phyloP scores from a whole-genome alignment of 1,140 invertebrate species.

The Battus philenor region DNA sequence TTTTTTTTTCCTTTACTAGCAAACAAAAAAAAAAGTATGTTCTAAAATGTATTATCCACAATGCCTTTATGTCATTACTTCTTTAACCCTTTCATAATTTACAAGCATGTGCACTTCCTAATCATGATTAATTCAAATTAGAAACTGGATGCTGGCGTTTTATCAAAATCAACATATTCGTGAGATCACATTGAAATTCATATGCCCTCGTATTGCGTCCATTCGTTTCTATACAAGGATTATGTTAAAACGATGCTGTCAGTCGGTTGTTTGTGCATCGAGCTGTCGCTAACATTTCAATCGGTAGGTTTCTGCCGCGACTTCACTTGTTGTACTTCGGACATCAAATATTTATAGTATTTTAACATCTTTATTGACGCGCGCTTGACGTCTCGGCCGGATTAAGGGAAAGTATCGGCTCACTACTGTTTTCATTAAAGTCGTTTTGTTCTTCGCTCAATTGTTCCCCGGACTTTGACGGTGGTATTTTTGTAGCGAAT shows the following conservation, averaged over 20 bases:
- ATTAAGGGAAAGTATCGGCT: slow-evolving; percentile 44
- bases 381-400: slow-evolving; percentile 49
- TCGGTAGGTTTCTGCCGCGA: slow-evolving; percentile 64
- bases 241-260: slow-evolving; percentile 73
- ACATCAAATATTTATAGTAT: slow-evolving; percentile 70
- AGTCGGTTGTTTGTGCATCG: slow-evolving; percentile 70
- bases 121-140: slow-evolving; percentile 59
- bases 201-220: slow-evolving; percentile 60
- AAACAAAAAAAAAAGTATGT: no score
- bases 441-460: slow-evolving; percentile 24
- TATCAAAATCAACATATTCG: slow-evolving; percentile 61
- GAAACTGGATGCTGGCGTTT: slow-evolving; percentile 50
- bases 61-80: not conserved
- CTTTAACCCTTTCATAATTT: not conserved
- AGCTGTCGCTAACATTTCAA: slow-evolving; percentile 72
- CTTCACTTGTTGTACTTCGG: slow-evolving; percentile 49
- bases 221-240: slow-evolving; percentile 69
- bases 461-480: not conserved
- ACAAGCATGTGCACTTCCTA: slow-evolving; percentile 44
- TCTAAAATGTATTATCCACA: no score
- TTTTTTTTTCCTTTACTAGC: no score
- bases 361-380: slow-evolving; percentile 73
- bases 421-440: slow-evolving; percentile 43
- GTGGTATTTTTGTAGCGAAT: not conserved
- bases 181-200: slow-evolving; percentile 69